Base-by-base conservation (phyloP, 2,888 invertebrate species). In the Cenopis cana region DNA sequence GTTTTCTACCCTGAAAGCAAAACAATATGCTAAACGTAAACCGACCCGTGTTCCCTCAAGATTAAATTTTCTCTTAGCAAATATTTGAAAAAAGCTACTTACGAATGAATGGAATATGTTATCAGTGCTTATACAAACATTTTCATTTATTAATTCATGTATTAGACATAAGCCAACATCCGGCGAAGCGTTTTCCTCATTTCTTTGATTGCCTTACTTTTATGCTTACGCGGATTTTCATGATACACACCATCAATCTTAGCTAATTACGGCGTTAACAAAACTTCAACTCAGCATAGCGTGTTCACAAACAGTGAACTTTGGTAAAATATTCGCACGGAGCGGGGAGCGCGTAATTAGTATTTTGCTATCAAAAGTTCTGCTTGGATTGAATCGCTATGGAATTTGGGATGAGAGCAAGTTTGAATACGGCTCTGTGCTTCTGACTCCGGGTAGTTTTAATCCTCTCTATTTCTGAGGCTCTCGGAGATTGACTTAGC, bases 281-380 rank as follows among this genome's bases (percentile, higher is more conserved):
- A 70, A 70, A 70, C 70, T 70, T 60, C 46, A 29, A 71, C 61
- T 71, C 67, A 67, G 71, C 71, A 65, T 54, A 71, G 61, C 67
- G 71, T 60, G 61, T 55, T 67, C 61, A 67, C 61, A 67, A 71
- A 67, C 54, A 67, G 52, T 69, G 60, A 67, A 71, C 66, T 71
- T 67, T 66, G 66, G 66, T 49, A 41, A 69, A 56, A 66, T 56
- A 68, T 60, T 52, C 70, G 46, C 59, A 49, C 24, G 65, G n/a
- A 69, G 17, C 46, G 54, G 36, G 38, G 46, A 50, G 36, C 38
- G 69, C 41, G 59, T 70, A 59, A 70, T 70, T 70, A 70, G 70
- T 54, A 70, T 59, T 65, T 59, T 49, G 64, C 60, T 41, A 65
- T 59, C 69, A 69, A 65, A 65, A 64, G 64, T 64, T 69, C 8